Base-by-base conservation (phyloP, 2,888 invertebrate genomes). In the Apotomis turbidana region DNA sequence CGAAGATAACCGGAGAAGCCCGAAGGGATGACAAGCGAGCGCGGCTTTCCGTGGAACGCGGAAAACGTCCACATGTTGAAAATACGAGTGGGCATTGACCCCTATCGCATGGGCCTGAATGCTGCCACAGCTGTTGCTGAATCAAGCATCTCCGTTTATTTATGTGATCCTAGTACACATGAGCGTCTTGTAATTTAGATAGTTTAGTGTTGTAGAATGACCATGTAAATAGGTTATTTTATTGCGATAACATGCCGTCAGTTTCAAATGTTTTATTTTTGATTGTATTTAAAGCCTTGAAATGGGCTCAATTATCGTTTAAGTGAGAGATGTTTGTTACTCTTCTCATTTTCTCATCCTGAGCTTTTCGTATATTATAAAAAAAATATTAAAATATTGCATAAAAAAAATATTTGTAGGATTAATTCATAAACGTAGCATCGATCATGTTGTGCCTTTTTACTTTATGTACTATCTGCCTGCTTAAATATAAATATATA, bases 51-150 rank as follows among this genome's bases (percentile, higher is more conserved):
- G 82, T 85, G 90, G 93, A 93, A 93, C 93, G 93, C 93, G 93
- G 93, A 93, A 93, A 93, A 91, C 90, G 88, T 86, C 88, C 91
- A 91, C 90, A 91, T 92, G 93, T 93, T 92, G 92, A 92, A 93
- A 93, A 93, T 92, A 92, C 93, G 86, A 87, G 84, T 87, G 92
- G 92, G 84, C 92, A 91, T 88, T 92, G 92, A 91, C 92, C 92
- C 91, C 91, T 87, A 87, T 83, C 88, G 87, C 84, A 80, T 83
- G 85, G 84, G 85, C 85, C 86, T 85, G 86, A 87, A 87, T 83
- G 27, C 27, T 27, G 27, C 83, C 85, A 88, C 92, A 92, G 91
- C 93, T 91, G 92, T 88, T 90, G 83, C 86, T 87, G 90, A 88
- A 90, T 86, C 89, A 89, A 89, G 87, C 88, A 89, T 89, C 89